Percentiles rank a stretch among this genome's conserved stretches.
These are phyloP conservation scores for Myrmecophaga tridactyla DNA, from an alignment of 2,113 vertebrate genomes.

Conservation along the genomic window DNA sequence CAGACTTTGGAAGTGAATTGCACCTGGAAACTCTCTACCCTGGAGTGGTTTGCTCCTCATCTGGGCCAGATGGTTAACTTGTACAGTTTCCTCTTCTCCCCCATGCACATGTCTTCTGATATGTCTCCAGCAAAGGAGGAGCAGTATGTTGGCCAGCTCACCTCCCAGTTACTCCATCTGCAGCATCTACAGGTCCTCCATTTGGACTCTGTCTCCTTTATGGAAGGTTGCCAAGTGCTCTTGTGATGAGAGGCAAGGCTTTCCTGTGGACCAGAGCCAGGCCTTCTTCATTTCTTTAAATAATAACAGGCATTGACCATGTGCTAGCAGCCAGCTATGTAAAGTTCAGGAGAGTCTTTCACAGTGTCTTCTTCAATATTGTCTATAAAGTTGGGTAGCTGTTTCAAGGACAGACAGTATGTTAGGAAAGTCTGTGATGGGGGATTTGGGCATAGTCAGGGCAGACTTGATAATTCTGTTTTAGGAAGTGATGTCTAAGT, in stretches of 20 bases:
- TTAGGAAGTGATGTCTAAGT: background rate
- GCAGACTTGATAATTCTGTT: background rate
- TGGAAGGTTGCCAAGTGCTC: slow-evolving; percentile 24
- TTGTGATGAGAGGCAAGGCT: background rate
- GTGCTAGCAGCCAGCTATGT: fast-evolving
- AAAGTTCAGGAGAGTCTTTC: background rate
- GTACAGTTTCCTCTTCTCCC: background rate
- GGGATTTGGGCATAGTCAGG: background rate
- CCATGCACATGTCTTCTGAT: background rate
- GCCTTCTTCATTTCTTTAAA: background rate
- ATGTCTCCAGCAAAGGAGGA: background rate
- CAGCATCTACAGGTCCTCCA: slow-evolving; percentile 17
- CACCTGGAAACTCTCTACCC: slow-evolving; percentile 32
- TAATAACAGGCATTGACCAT: fast-evolving
- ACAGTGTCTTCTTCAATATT: background rate
- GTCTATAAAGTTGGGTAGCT: no score
- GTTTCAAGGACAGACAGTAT: background rate
- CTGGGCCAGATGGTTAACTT: slow-evolving; percentile 42
- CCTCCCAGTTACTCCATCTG: background rate
- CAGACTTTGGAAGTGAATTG: slow-evolving; percentile 51
- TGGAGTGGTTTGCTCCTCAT: background rate
- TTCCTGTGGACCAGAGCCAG: background rate
- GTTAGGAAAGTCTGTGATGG: background rate
- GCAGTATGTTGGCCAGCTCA: background rate
- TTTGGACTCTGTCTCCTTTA: slow-evolving; percentile 40